Conservation (phyloP, 2,797 vertebrate genomes). For the Rhodeus uyekii region DNA sequence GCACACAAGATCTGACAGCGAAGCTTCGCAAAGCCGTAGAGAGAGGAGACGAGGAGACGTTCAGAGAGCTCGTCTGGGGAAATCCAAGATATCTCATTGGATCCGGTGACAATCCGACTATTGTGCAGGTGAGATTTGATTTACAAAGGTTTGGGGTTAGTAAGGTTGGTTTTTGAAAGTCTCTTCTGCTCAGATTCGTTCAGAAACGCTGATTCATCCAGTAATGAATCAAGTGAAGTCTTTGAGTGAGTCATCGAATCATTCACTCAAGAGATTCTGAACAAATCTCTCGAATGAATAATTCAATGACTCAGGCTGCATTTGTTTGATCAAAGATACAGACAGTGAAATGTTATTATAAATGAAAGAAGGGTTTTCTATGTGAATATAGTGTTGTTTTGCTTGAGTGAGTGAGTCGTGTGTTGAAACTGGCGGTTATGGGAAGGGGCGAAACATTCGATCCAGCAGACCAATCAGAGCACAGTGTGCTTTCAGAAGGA, state of each 20-base stretch:
- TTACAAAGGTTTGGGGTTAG: neutral
- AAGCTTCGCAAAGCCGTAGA: constrained; percentile 83
- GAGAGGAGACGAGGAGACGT: constrained; percentile 74
- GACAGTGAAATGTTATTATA: neutral
- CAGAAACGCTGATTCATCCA: too few species aligned
- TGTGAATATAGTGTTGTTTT: neutral
- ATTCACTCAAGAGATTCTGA: too few species aligned
- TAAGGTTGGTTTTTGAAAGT: neutral
- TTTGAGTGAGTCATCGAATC: too few species aligned
- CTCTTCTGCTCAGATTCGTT: too few species aligned
- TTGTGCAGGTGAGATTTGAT: constrained; percentile 77
- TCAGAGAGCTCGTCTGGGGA: constrained; percentile 80
- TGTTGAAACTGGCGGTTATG: too few species aligned
- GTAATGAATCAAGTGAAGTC: too few species aligned
- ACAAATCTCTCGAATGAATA: too few species aligned
- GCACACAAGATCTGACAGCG: constrained; percentile 82
- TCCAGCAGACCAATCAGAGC: too few species aligned
- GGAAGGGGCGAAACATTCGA: too few species aligned
- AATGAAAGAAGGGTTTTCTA: neutral
- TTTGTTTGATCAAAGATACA: neutral
- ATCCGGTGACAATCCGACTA: constrained; percentile 86
- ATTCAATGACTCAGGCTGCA: too few species aligned
- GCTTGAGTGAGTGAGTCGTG: too few species aligned
- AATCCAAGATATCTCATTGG: constrained; percentile 88
- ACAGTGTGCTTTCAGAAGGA: too few species aligned